A percentile compares a stretch with the other conserved stretches of the same genome.
Evolutionary conservation across 2,797 vertebrate genomes (phyloP).

Genomic region (Phoebastria nigripes): DNA sequence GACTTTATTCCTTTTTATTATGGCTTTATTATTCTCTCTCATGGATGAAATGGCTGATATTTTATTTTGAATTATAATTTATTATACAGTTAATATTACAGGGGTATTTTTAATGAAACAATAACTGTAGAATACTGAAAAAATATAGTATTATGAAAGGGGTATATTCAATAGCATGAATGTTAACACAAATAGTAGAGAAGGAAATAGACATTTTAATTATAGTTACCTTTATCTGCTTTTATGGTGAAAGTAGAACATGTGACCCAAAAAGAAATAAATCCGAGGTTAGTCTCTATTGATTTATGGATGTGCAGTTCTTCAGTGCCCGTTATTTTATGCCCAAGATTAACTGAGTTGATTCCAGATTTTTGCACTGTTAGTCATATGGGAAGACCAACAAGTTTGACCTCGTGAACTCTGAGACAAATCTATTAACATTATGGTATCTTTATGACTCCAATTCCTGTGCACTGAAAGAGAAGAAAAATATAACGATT

Average conservation of each 20-base stretch:
- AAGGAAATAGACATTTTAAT: conserved; percentile 34
- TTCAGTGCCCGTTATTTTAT: not conserved
- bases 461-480: not conserved
- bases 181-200: not conserved
- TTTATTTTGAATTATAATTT: conserved; percentile 55
- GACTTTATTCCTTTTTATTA: conserved; percentile 55
- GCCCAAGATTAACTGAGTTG: not conserved
- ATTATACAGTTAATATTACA: conserved; percentile 27
- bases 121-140: conserved; percentile 33
- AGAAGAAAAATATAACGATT: not conserved
- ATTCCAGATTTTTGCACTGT: not conserved
- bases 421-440: not conserved
- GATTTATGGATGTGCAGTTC: conserved; percentile 24
- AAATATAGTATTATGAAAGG: conserved; percentile 19
- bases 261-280: not conserved
- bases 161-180: not conserved
- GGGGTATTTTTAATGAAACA: conserved; percentile 34
- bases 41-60: conserved; percentile 8
- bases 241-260: not conserved
- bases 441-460: not conserved
- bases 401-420: not conserved
- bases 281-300: not conserved
- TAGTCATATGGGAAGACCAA: not conserved
- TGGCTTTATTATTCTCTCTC: conserved; percentile 29
- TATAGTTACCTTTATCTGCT: conserved; percentile 23